These are phyloP conservation scores for Corydoras maculifer DNA, from an alignment of 2,113 vertebrate species.

Conservation along the genomic window DNA sequence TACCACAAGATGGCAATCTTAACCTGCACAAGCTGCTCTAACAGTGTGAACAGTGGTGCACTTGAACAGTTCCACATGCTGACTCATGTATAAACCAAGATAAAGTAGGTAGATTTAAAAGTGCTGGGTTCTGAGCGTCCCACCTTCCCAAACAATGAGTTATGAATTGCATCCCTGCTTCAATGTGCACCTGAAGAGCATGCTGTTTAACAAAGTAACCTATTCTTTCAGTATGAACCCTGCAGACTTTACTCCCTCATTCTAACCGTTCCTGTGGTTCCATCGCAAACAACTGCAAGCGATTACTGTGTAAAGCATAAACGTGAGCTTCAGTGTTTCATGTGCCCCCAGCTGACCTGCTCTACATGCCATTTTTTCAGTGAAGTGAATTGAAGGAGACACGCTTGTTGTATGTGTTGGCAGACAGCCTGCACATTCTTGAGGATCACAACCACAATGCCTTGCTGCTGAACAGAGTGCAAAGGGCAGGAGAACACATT, in stretches of 20 bases:
- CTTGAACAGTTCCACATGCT: conserved; percentile 9
- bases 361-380: conserved; percentile 30
- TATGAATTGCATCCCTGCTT: not conserved
- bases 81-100: too few species aligned
- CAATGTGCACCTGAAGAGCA: conserved; percentile 8
- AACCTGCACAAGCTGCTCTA: not conserved
- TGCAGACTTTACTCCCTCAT: not conserved
- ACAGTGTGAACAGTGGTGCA: not conserved
- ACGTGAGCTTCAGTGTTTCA: conserved; percentile 4
- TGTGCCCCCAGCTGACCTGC: conserved; percentile 28
- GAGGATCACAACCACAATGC: conserved; percentile 22
- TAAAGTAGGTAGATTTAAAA: not conserved
- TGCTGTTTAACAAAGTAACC: not conserved
- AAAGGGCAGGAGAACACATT: conserved; percentile 35
- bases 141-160: not conserved
- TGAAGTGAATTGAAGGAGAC: conserved; percentile 34
- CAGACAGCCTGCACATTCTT: conserved; percentile 26
- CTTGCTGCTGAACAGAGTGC: conserved; percentile 26
- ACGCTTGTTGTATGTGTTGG: conserved; percentile 35
- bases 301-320: conserved; percentile 9
- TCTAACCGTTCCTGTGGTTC: conserved; percentile 1
- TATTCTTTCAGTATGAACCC: not conserved
- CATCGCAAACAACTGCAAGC: conserved; percentile 9
- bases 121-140: not conserved
- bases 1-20: conserved; percentile 35